Conservation (phyloP, 2,888 invertebrate species). For the Epiperipatus broadwayi region DNA sequence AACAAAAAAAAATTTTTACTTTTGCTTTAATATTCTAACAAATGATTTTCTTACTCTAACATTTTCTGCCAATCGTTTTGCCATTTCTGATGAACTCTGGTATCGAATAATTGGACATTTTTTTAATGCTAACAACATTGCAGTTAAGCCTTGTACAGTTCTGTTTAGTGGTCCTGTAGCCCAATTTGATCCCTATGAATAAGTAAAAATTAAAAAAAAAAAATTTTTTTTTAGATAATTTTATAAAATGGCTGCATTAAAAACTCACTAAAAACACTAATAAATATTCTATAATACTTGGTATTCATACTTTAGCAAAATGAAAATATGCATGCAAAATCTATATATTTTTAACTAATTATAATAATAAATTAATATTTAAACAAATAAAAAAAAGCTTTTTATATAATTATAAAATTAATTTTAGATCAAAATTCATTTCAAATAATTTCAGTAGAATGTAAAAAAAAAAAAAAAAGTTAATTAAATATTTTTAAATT, state of each 20-base stretch:
- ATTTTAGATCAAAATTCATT: no score
- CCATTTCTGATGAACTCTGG: constrained; percentile 63
- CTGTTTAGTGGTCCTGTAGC: constrained; percentile 52
- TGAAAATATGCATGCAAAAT: no score
- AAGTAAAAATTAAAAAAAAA: constrained; percentile 9
- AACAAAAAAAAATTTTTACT: constrained; percentile 5
- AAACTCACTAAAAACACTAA: not conserved
- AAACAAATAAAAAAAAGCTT: no score
- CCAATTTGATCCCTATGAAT: constrained; percentile 43
- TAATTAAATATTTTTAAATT: no score
- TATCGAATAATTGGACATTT: constrained; percentile 72
- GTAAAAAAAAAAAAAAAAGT: no score
- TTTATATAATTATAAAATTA: no score
- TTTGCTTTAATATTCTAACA: not conserved
- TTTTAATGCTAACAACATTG: constrained; percentile 70
- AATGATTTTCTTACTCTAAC: constrained; percentile 40
- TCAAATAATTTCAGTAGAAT: no score
- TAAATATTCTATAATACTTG: no score
- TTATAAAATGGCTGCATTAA: not conserved
- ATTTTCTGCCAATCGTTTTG: constrained; percentile 62
- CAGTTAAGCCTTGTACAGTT: constrained; percentile 61
- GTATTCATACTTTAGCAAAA: no score
- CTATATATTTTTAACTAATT: no score
- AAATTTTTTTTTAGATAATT: constrained; percentile 7
- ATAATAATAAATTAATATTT: no score